Evolutionary conservation across 2,888 invertebrate species (phyloP).

Genomic region (Cataglyphis livida): DNA sequence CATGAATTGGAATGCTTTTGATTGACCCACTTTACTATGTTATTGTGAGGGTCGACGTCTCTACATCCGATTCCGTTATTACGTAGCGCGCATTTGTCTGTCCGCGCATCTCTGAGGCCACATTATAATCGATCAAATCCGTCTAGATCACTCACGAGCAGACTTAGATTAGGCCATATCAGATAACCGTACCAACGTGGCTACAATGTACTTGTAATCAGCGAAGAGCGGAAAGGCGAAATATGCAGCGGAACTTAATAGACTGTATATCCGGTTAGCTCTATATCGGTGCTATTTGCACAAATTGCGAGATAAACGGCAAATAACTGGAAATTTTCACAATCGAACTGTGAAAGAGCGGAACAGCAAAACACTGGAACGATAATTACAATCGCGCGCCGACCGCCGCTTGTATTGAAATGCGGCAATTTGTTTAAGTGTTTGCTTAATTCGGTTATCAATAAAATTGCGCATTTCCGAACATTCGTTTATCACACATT

Average conservation of each 20-base stretch:
- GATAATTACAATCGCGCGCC: conserved; percentile 40
- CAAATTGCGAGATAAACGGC: conserved; percentile 32
- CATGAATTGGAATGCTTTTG: conserved; percentile 76
- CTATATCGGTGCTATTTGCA: conserved; percentile 25
- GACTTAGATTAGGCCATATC: conserved; percentile 45
- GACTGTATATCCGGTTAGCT: conserved; percentile 16
- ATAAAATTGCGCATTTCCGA: conserved; percentile 17
- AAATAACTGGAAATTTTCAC: conserved; percentile 20
- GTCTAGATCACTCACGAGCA: conserved; percentile 47
- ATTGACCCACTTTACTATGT: conserved; percentile 68
- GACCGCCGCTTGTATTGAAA: conserved; percentile 7
- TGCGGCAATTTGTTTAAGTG: conserved; percentile 32
- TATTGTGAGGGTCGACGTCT: conserved; percentile 65
- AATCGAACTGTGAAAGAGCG: conserved; percentile 1
- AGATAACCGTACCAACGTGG: conserved; percentile 28
- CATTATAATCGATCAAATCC: conserved; percentile 56
- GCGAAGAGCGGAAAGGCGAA: conserved; percentile 38
- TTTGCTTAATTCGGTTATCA: conserved; percentile 38
- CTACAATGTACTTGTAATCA: conserved; percentile 37
- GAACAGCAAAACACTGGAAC: conserved; percentile 2
- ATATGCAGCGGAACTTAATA: conserved; percentile 44
- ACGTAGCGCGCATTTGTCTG: conserved; percentile 38
- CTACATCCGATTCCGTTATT: conserved; percentile 54
- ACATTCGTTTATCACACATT: conserved; percentile 16
- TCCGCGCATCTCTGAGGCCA: conserved; percentile 37